Conservation (phyloP, 1,140 invertebrate species). For the Drosophila nigrodunni region DNA sequence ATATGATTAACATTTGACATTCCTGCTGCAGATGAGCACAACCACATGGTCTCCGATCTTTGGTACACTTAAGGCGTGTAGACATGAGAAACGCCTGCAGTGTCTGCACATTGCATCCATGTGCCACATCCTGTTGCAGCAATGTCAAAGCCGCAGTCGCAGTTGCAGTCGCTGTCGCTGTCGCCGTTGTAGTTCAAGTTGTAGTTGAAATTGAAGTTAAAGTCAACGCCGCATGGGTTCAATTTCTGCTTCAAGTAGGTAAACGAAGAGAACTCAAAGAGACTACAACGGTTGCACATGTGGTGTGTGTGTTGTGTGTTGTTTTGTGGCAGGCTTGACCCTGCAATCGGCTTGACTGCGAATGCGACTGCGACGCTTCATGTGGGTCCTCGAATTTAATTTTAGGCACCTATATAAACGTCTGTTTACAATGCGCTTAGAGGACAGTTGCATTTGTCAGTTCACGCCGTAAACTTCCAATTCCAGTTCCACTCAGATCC, state of each 20-base stretch:
- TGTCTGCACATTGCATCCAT: conserved; percentile 76
- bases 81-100: conserved; percentile 75
- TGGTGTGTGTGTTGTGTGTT: conserved; percentile 17
- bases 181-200: background rate
- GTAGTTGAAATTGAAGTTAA: background rate
- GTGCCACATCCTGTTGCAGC: conserved; percentile 58
- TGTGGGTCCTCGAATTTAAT: conserved; percentile 75
- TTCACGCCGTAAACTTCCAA: conserved; percentile 55
- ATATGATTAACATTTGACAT: conserved; percentile 54
- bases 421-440: conserved; percentile 73
- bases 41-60: conserved; percentile 35
- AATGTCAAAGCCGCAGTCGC: background rate
- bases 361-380: conserved; percentile 60
- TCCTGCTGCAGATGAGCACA: conserved; percentile 30
- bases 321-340: conserved; percentile 31
- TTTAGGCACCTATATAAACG: conserved; percentile 81
- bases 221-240: conserved; percentile 60
- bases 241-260: conserved; percentile 74
- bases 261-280: conserved; percentile 38
- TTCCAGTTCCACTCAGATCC: conserved; percentile 3
- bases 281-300: conserved; percentile 55
- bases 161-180: background rate
- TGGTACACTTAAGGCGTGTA: conserved; percentile 65
- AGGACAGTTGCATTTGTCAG: conserved; percentile 69
- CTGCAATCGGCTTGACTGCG: conserved; percentile 49